Evolutionary conservation across 2,113 vertebrate species (phyloP).

Genomic region (Gasterosteus aculeatus): DNA sequence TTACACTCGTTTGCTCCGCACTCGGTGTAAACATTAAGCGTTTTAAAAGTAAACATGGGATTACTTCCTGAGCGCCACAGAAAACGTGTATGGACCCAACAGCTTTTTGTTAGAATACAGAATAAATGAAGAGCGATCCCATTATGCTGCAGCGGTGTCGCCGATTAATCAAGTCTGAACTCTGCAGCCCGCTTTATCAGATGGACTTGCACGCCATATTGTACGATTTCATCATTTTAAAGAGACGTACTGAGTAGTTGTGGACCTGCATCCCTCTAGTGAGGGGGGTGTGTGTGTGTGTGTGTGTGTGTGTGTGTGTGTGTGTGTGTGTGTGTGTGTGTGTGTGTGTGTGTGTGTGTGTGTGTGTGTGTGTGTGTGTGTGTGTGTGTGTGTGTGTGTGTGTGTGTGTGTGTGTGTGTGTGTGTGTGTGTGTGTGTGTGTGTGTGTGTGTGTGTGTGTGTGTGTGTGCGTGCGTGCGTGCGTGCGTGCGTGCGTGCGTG

Average conservation of each 20-base stretch:
- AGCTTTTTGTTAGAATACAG: background rate
- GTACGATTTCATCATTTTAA: background rate
- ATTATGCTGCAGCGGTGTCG: background rate
- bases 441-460: constrained; percentile 31
- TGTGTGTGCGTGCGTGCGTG: no score
- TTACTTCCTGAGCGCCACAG: background rate
- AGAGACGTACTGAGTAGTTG: background rate
- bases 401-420: constrained; percentile 31
- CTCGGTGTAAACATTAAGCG: background rate
- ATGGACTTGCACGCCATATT: background rate
- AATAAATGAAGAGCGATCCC: background rate
- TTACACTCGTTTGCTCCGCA: background rate
- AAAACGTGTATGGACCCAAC: background rate
- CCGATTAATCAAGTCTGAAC: background rate
- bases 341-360: constrained; percentile 35
- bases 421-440: constrained; percentile 32
- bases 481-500: no score
- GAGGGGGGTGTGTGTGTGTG: constrained; percentile 29
- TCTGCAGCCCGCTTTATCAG: background rate
- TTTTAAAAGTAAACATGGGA: background rate
- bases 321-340: constrained; percentile 30
- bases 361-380: constrained; percentile 28
- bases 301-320: constrained; percentile 30
- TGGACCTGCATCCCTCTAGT: background rate
- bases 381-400: constrained; percentile 31